Evolutionary conservation across 2,888 invertebrate genomes (phyloP).

Genomic region (Drosophila mettleri): DNA sequence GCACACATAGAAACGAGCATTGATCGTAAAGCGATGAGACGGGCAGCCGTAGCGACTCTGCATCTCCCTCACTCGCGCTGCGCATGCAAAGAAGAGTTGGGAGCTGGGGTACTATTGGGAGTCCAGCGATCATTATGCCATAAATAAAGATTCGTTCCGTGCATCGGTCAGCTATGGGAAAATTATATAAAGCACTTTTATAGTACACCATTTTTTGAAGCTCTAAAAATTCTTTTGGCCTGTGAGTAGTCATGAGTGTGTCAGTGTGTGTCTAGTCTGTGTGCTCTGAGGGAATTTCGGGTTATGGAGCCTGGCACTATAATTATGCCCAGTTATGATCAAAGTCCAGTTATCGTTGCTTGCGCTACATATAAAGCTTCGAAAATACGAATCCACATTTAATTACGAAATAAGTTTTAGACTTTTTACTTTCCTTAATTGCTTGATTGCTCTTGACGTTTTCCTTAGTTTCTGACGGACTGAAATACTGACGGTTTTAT

Average conservation of each 20-base stretch:
- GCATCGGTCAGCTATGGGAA: slow-evolving; percentile 71
- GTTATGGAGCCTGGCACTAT: slow-evolving; percentile 44
- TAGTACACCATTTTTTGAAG: slow-evolving; percentile 50
- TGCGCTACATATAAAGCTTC: slow-evolving; percentile 39
- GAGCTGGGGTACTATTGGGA: slow-evolving; percentile 37
- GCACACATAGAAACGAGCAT: slow-evolving; percentile 41
- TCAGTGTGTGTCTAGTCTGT: slow-evolving; percentile 12
- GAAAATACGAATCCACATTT: slow-evolving; percentile 46
- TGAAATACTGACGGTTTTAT: slow-evolving; percentile 14
- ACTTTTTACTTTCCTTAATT: slow-evolving; percentile 13
- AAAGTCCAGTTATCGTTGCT: slow-evolving; percentile 70
- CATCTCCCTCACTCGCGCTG: slow-evolving; percentile 4
- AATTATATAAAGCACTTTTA: slow-evolving; percentile 68
- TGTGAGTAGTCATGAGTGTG: slow-evolving; percentile 3
- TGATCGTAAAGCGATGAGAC: slow-evolving; percentile 76
- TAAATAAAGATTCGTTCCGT: slow-evolving; percentile 80
- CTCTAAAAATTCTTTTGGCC: slow-evolving; percentile 35
- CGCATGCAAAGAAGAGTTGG: slow-evolving; percentile 16
- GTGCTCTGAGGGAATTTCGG: slow-evolving; percentile 30
- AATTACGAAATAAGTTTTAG: slow-evolving; percentile 39
- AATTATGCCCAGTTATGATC: slow-evolving; percentile 66
- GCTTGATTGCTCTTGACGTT: slow-evolving; percentile 57
- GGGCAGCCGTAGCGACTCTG: slow-evolving; percentile 16
- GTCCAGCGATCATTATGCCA: slow-evolving; percentile 75
- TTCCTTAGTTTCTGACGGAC: slow-evolving; percentile 13